Conservation (phyloP, 2,797 vertebrate genomes). For the Enteromius thamalakanensis region DNA sequence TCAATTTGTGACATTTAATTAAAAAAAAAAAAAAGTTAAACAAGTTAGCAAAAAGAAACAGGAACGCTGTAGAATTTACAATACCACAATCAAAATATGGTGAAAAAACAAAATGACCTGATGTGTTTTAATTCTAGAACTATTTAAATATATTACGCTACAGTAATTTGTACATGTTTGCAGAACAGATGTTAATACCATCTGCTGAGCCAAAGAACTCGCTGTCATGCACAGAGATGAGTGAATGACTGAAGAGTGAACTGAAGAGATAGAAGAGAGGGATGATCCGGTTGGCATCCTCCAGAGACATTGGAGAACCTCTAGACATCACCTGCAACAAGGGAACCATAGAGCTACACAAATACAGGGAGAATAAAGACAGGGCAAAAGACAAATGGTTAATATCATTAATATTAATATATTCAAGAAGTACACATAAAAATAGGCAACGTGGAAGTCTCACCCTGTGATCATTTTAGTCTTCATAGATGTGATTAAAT, state of each 20-base stretch:
- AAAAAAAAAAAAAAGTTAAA: too few species aligned
- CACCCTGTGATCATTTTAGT: conserved; percentile 99
- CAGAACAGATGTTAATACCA: conserved; percentile 71
- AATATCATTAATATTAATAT: neutral
- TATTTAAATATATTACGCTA: neutral
- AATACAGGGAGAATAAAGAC: neutral
- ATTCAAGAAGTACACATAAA: neutral
- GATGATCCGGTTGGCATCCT: conserved; percentile 95
- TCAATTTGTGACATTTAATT: neutral
- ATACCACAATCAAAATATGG: neutral
- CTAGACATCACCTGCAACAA: conserved; percentile 95
- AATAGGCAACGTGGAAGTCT: conserved; percentile 54
- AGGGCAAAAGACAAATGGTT: neutral
- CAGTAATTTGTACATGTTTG: neutral
- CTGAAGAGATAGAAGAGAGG: conserved; percentile 99
- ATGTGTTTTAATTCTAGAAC: neutral
- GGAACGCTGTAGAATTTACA: neutral
- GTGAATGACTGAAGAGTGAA: conserved; percentile 97
- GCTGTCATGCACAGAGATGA: conserved; percentile 97
- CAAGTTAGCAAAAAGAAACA: too few species aligned
- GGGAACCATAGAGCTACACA: conserved; percentile 89
- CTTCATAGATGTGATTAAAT: conserved; percentile 95
- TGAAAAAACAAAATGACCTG: neutral
- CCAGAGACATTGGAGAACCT: conserved; percentile 94
- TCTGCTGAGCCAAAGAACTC: conserved; percentile 96